Percentiles rank a stretch among this genome's conserved stretches.
Evolutionary conservation across 2,797 vertebrate species (phyloP).

Genomic region (Bovichtus variegatus): DNA sequence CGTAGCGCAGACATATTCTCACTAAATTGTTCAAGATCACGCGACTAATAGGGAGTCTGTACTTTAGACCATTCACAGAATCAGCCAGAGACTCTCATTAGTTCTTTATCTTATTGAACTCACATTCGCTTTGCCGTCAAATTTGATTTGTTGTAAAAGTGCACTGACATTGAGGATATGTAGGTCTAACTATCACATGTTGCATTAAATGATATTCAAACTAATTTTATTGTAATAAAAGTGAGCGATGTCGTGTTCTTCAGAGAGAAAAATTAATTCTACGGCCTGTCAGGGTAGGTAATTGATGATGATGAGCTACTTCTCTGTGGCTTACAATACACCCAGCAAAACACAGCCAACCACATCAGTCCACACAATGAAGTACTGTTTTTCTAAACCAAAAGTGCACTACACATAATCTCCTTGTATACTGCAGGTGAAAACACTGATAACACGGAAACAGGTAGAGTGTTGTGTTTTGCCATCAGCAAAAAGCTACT

Average conservation of each 20-base stretch:
- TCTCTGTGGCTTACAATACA: slow-evolving; percentile 20
- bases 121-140: slow-evolving; percentile 30
- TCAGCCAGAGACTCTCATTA: slow-evolving; percentile 33
- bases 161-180: slow-evolving; percentile 5
- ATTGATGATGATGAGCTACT: slow-evolving; percentile 44
- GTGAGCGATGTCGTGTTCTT: slow-evolving; percentile 31
- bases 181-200: slow-evolving; percentile 1
- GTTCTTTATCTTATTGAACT: slow-evolving; percentile 23
- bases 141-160: slow-evolving; percentile 34
- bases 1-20: slow-evolving; percentile 23
- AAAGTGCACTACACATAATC: slow-evolving; percentile 6
- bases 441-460: slow-evolving; percentile 4
- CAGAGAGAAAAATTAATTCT: slow-evolving; percentile 30
- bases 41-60: slow-evolving; percentile 32
- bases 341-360: slow-evolving; percentile 9
- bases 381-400: slow-evolving; percentile 19
- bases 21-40: slow-evolving; percentile 37
- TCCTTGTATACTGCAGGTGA: slow-evolving; percentile 1
- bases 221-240: slow-evolving; percentile 43
- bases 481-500: slow-evolving; percentile 2
- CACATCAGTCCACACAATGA: slow-evolving; percentile 19
- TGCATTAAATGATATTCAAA: slow-evolving; percentile 31
- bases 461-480: background rate
- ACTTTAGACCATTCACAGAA: slow-evolving; percentile 20
- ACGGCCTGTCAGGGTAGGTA: slow-evolving; percentile 35